Evolutionary conservation across 2,888 invertebrate species (phyloP).

Genomic region (Unio pictorum): DNA sequence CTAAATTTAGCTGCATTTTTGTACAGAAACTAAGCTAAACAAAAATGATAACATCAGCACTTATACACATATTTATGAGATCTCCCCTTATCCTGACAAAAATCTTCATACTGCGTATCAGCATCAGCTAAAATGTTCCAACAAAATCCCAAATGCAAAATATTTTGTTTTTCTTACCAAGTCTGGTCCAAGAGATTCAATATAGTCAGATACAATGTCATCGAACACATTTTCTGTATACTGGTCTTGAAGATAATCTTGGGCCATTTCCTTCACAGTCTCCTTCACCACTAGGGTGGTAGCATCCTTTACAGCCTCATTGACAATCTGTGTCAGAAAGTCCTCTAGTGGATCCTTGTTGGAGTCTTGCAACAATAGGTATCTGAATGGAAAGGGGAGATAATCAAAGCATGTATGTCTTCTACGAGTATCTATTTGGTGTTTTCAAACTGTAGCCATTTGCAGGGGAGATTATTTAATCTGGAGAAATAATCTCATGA

Average conservation of each 20-base stretch:
- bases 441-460: too few relatives aligned
- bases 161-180: constrained; percentile 28
- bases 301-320: constrained; percentile 43
- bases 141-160: not conserved
- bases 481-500: too few relatives aligned
- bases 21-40: too few relatives aligned
- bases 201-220: constrained; percentile 43
- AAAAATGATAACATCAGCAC: too few relatives aligned
- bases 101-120: too few relatives aligned
- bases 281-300: constrained; percentile 45
- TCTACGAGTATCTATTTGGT: too few relatives aligned
- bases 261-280: constrained; percentile 45
- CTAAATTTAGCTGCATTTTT: too few relatives aligned
- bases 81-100: too few relatives aligned
- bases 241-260: constrained; percentile 40
- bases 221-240: constrained; percentile 35
- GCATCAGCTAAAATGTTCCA: too few relatives aligned
- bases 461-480: too few relatives aligned
- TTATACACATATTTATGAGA: too few relatives aligned
- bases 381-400: constrained; percentile 26
- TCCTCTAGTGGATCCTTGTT: constrained; percentile 47
- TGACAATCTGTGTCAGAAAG: constrained; percentile 44
- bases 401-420: not conserved
- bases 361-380: constrained; percentile 39
- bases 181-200: constrained; percentile 44